A percentile compares a stretch with the other conserved stretches of the same genome.
Conservation (phyloP, 2,888 invertebrate species). For the Trissolcus brochymenae region DNA sequence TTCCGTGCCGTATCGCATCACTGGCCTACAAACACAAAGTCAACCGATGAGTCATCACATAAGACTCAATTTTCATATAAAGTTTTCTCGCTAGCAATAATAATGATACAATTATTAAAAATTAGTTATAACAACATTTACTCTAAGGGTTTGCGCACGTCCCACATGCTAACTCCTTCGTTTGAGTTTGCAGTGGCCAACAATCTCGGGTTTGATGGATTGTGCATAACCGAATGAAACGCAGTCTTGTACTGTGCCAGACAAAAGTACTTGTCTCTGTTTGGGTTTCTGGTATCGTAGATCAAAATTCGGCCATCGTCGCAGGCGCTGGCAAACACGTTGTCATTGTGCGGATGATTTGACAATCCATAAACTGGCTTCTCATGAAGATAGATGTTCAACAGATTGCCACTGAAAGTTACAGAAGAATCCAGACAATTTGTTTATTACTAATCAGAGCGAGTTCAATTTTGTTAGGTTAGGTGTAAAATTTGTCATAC, state of each 20-base stretch:
- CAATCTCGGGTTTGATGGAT: constrained; percentile 88
- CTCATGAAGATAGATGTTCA: constrained; percentile 89
- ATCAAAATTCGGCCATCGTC: constrained; percentile 93
- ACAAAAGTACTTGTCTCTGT: constrained; percentile 79
- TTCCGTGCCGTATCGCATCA: constrained; percentile 83
- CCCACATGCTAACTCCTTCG: constrained; percentile 94
- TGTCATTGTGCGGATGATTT: constrained; percentile 89
- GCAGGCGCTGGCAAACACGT: constrained; percentile 91
- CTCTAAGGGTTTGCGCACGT: constrained; percentile 89
- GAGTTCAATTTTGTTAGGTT: neutral
- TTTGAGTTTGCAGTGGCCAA: constrained; percentile 93
- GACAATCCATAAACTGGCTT: constrained; percentile 94
- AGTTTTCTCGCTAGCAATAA: too few species aligned
- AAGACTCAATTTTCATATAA: neutral
- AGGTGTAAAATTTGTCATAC: constrained; percentile 75
- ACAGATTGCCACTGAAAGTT: constrained; percentile 77
- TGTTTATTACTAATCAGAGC: neutral
- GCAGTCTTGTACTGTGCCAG: constrained; percentile 84
- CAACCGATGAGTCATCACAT: neutral
- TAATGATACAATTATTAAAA: neutral
- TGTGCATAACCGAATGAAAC: constrained; percentile 97
- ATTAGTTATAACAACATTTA: constrained; percentile 74
- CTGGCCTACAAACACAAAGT: constrained; percentile 78
- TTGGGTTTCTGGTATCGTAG: constrained; percentile 85
- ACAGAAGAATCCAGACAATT: neutral